Percentiles rank a stretch among this genome's conserved stretches.
phyloP scores from a whole-genome alignment of 1,140 invertebrate species.

The Cyphomyrmex costatus region DNA sequence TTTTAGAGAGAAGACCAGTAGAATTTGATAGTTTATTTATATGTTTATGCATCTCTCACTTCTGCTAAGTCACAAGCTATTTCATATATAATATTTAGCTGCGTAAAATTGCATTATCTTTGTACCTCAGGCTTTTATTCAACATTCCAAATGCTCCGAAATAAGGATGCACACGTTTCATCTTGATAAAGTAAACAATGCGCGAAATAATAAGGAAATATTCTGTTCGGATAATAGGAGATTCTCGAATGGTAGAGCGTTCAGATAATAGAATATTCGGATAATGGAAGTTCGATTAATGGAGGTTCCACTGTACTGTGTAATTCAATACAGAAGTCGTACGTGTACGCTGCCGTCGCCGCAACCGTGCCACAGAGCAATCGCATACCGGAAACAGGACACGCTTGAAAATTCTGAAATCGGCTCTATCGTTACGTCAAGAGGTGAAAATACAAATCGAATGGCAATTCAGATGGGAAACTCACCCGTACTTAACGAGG shows the following conservation, averaged over 20 bases:
- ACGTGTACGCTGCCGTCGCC: background rate
- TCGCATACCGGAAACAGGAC: background rate
- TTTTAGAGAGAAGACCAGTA: background rate
- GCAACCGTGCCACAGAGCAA: constrained; percentile 3
- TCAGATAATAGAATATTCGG: constrained; percentile 53
- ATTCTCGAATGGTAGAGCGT: background rate
- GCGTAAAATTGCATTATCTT: constrained; percentile 37
- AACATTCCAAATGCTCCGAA: background rate
- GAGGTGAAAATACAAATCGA: constrained; percentile 5
- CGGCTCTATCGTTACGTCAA: background rate
- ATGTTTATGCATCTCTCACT: background rate
- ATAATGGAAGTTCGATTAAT: constrained; percentile 47
- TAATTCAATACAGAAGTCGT: constrained; percentile 50
- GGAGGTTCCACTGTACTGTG: constrained; percentile 17
- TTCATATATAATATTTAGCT: background rate
- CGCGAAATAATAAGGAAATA: constrained; percentile 37
- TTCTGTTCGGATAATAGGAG: constrained; percentile 12
- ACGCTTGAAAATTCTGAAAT: constrained; percentile 26
- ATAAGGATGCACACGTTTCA: background rate
- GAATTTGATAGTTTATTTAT: constrained; percentile 6
- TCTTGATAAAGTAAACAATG: constrained; percentile 12
- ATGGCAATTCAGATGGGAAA: constrained; percentile 4
- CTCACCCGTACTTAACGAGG: constrained; percentile 12
- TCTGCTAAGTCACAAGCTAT: background rate
- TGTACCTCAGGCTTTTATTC: background rate